These are phyloP conservation scores for Gopherus evgoodei DNA, from an alignment of 2,113 vertebrate genomes.

Conservation along the genomic window DNA sequence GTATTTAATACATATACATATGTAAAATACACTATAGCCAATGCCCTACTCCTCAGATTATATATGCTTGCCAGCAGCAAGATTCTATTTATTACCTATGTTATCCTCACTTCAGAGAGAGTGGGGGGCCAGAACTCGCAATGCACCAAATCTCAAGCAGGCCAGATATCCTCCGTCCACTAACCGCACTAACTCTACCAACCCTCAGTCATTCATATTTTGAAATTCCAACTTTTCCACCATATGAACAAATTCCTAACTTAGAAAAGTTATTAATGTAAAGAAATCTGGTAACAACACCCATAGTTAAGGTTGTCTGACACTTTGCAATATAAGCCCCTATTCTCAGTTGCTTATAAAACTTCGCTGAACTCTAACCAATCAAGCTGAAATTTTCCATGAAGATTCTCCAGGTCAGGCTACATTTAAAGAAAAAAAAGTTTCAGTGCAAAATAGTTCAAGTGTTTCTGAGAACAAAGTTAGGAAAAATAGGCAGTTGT, in stretches of 20 bases:
- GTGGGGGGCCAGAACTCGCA: neutral
- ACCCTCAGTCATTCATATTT: neutral
- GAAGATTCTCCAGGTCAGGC: neutral
- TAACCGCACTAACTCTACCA: neutral
- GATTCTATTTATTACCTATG: neutral
- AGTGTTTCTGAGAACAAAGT: neutral
- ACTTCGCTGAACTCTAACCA: neutral
- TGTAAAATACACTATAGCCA: neutral
- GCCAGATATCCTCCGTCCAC: neutral
- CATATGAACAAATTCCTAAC: neutral
- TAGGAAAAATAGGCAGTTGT: neutral
- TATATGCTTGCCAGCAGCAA: neutral
- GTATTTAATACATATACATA: neutral
- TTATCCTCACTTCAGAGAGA: neutral
- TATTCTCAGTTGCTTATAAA: neutral
- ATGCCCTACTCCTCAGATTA: neutral
- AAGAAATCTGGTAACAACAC: neutral
- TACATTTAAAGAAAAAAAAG: neutral
- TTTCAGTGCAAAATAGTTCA: neutral
- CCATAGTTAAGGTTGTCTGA: neutral
- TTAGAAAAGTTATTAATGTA: constrained; percentile 19
- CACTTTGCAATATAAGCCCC: neutral
- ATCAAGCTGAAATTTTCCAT: neutral
- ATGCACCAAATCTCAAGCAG: neutral
- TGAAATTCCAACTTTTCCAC: constrained; percentile 1